Evolutionary conservation across 2,888 invertebrate genomes (phyloP), one percentile per base, ranked within the genome.

Genomic region (Parnassius glacialis): DNA sequence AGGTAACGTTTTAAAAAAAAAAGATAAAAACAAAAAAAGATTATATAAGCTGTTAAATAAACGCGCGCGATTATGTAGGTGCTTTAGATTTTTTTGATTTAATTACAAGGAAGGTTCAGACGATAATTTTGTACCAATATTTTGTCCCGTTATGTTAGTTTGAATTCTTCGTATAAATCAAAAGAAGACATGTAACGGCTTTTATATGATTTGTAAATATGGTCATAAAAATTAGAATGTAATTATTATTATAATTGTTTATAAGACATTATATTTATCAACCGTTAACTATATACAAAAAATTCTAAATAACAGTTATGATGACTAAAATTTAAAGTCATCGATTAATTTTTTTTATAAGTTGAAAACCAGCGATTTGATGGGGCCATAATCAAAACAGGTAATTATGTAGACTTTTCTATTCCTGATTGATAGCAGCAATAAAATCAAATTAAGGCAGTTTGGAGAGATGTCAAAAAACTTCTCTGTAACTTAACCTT

Each of bases 161-260:
- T 34, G 34, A 34, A 34, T 34, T 34, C 34, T 34, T 16, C n/a
- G 3, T 7, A 34, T 12, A n/a, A 12, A 58, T 25, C 9, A 51
- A 16, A 51, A 25, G 11, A 1, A 51, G 11, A 51, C 25, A 16
- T 34, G 41, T 13, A 20, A 16, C 42, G 50, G 41, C 34, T 47
- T 45, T 45, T 52, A 16, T 45, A 44, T 52, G 25, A 25, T 55
- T 43, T 55, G 13, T 44, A 54, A 50, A 60, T 55, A 55, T 9
- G 44, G 54, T 54, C 25, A 11, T 55, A 55, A 55, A 60, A 59
- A 25, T 60, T 50, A 50, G 55, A 60, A 55, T 13, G 10, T 60
- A 50, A 43, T 60, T 54, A 60, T 42, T 50, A 41, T 53, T 57
- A 48, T 48, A 7, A 48, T 50, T 43, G 10, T 3, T 16, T 16